Evolutionary conservation across 2,888 invertebrate species (phyloP), one percentile per base, ranked within the genome.

Genomic region (Drosophila koepferae): DNA sequence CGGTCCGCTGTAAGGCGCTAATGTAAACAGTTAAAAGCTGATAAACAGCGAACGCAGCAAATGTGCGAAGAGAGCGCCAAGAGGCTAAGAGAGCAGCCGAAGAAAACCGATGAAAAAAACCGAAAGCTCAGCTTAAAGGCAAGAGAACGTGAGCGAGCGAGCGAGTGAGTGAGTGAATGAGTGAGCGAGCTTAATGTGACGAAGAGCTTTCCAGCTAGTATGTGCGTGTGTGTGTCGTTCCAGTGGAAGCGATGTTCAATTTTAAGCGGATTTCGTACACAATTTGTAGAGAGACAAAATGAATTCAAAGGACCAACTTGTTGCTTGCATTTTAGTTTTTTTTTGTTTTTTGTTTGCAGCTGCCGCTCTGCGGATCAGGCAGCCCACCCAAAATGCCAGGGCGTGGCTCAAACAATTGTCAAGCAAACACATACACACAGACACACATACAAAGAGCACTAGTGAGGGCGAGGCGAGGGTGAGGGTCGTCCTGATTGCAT

Each of bases 381-480:
- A 79, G 83, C 88, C 88, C 88, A 84, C 81, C 84, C 84, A 87
- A 87, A 82, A 70, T 66, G 71, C 59, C 51, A 67, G 58, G 82
- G 82, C 82, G 82, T 86, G 87, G 85, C 82, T 67, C 59, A 67
- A 59, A 68, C 87, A 82, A 84, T 83, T 86, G 78, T 81, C 80
- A 67, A 44, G 64, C 46, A 62, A 48, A 55, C 63, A 58, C 55
- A 48, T 49, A 67, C 18, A 41, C 14, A 28, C 18, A 41, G 12
- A 28, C 18, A 62, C n/a, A 28, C 18, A 44, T 2, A n/a, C 28
- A 53, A 16, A 36, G 40, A 51, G 38, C 40, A 40, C 41, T 38
- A 64, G 62, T 44, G 62, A 46, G 58, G 53, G 43, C 51, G 23
- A 23, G 23, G 23, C 23, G 62, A 34, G 46, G 41, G 63, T 46